These are phyloP conservation scores for Ephestia elutella DNA, from an alignment of 1,140 invertebrate species.

Conservation along the genomic window DNA sequence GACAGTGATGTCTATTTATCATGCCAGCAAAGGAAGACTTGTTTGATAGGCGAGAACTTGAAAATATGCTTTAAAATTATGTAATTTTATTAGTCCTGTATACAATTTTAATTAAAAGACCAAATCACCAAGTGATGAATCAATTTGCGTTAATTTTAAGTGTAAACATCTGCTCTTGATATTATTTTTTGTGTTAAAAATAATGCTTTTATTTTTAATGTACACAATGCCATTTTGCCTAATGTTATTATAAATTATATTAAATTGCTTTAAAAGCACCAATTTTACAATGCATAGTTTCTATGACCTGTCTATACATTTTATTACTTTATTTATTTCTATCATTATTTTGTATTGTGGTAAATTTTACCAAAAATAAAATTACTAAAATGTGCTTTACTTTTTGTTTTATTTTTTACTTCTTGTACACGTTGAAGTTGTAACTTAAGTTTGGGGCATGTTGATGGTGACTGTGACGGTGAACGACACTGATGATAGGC, in stretches of 20 bases:
- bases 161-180: conserved; percentile 65
- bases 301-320: conserved; percentile 72
- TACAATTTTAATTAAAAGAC: conserved; percentile 46
- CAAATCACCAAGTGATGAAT: conserved; percentile 69
- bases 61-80: conserved; percentile 41
- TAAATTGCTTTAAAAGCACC: conserved; percentile 73
- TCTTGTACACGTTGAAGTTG: background rate
- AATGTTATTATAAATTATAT: conserved; percentile 74
- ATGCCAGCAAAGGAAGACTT: conserved; percentile 5
- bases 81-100: conserved; percentile 55
- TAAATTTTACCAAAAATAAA: conserved; percentile 75
- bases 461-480: too few relatives aligned
- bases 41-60: conserved; percentile 12
- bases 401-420: conserved; percentile 42
- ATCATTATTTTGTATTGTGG: conserved; percentile 73
- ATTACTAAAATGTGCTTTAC: conserved; percentile 73
- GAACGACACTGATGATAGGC: too few relatives aligned
- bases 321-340: conserved; percentile 74
- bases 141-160: conserved; percentile 46
- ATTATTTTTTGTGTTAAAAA: conserved; percentile 66
- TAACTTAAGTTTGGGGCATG: too few relatives aligned
- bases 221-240: conserved; percentile 73
- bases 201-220: conserved; percentile 71
- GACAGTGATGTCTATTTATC: conserved; percentile 19
- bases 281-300: conserved; percentile 71